Evolutionary conservation across 2,888 invertebrate genomes (phyloP).

Genomic region (Helicoverpa assulta): DNA sequence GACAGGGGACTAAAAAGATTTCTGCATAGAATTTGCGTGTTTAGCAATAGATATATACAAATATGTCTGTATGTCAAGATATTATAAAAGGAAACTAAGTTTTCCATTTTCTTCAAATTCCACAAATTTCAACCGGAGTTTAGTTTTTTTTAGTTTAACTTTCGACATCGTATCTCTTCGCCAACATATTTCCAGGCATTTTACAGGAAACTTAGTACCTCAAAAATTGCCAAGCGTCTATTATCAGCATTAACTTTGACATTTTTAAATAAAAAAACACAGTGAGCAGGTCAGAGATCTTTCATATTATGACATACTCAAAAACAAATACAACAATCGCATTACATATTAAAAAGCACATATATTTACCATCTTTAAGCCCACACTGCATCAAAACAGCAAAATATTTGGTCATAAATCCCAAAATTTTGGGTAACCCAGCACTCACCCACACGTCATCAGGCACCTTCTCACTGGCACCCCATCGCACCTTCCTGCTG

Average conservation of each 20-base stretch:
- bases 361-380: too few species aligned
- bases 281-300: too few species aligned
- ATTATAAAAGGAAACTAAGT: not conserved
- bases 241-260: not conserved
- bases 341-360: too few species aligned
- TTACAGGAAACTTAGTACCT: not conserved
- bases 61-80: conserved; percentile 2
- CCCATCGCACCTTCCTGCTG: conserved; percentile 69
- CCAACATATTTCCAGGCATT: not conserved
- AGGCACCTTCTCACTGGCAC: conserved; percentile 47
- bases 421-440: not conserved
- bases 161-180: not conserved
- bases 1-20: conserved; percentile 12
- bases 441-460: conserved; percentile 77
- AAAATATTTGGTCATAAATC: not conserved
- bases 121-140: too few species aligned
- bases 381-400: too few species aligned
- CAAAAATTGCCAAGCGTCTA: not conserved
- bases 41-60: conserved; percentile 6
- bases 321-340: too few species aligned
- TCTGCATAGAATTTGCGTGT: not conserved
- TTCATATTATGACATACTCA: too few species aligned
- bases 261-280: too few species aligned
- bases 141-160: too few species aligned
- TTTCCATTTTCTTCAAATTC: too few species aligned